These are phyloP conservation scores for Ochropleura leucogaster DNA, from an alignment of 2,888 invertebrate species.

Conservation along the genomic window DNA sequence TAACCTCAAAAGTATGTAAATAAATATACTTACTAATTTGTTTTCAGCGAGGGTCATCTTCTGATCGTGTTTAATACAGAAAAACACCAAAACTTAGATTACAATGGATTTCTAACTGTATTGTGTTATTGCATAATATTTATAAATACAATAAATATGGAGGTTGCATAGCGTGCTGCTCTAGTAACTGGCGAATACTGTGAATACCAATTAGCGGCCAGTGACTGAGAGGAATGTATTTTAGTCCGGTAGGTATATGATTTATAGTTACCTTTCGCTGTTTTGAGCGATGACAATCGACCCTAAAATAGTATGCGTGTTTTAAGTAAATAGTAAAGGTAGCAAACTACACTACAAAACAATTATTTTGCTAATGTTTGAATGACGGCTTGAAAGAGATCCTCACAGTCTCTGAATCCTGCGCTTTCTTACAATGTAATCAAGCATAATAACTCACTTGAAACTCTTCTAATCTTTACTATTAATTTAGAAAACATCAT, in stretches of 20 bases:
- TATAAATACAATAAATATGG: neutral
- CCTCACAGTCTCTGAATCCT: neutral
- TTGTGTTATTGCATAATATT: conserved; percentile 59
- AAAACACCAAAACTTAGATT: neutral
- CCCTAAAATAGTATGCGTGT: conserved; percentile 66
- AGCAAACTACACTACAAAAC: conserved; percentile 1
- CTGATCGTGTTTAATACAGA: neutral
- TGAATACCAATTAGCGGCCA: conserved; percentile 40
- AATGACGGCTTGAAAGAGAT: neutral
- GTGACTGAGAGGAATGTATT: conserved; percentile 62
- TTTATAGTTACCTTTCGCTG: conserved; percentile 66
- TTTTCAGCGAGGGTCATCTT: conserved; percentile 70
- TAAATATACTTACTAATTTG: conserved; percentile 74
- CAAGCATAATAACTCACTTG: neutral
- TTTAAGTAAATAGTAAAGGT: conserved; percentile 30
- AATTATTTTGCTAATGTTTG: neutral
- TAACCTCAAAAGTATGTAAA: conserved; percentile 62
- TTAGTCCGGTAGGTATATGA: conserved; percentile 53
- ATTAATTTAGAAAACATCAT: neutral
- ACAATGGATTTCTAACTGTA: neutral
- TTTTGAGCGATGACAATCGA: conserved; percentile 72
- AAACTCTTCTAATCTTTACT: neutral
- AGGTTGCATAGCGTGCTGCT: conserved; percentile 35
- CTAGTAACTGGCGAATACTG: conserved; percentile 51
- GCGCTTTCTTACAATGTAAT: neutral